Base-by-base conservation (phyloP, 1,140 invertebrate species). In the Holcopasites calliopsidis region DNA sequence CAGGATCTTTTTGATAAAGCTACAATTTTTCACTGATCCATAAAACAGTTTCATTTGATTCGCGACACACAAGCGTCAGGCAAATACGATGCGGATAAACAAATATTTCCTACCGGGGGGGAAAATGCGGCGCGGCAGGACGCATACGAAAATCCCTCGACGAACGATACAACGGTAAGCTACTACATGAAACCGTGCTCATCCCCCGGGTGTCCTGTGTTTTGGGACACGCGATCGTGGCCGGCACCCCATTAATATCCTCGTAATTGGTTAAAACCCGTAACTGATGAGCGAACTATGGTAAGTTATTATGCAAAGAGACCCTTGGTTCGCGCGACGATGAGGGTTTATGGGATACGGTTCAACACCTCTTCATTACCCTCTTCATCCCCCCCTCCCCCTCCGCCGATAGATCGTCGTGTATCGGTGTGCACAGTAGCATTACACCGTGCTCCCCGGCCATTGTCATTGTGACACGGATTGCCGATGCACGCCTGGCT, bases 341-440 rank as follows among this genome's bases (percentile, higher is more conserved):
- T 84, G 81, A 76, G 85, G 87, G 87, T 87, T 88, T 90, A 85
- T 82, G 83, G 89, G 84, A 87, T 87, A 91, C 89, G 90, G 86
- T 91, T 91, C 90, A 89, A 92, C 90, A 90, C 91, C 90, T 92
- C 90, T 90, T 90, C 89, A 89, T 91, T 90, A 90, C 89, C 84
- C 90, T 90, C 85, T 87, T 90, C 86, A 89, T 86, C 86, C 80
- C 77, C 78, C 89, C 84, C 90, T 90, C 85, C 87, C 89, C 86
- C 88, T 86, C 86, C 80, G 75, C 78, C 76, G 57, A 76, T 76
- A 68, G 69, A 60, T 31, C 42, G 79, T 68, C 47, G 57, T 70
- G 66, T 83, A 79, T 83, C 78, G 76, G 72, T 76, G 75, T 76
- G 64, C 76, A 79, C 47, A 64, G 44, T 40, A 42, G 74, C 65